These are phyloP conservation scores for Amblyopsis rosae DNA, from an alignment of 2,113 vertebrate genomes.

Conservation along the genomic window DNA sequence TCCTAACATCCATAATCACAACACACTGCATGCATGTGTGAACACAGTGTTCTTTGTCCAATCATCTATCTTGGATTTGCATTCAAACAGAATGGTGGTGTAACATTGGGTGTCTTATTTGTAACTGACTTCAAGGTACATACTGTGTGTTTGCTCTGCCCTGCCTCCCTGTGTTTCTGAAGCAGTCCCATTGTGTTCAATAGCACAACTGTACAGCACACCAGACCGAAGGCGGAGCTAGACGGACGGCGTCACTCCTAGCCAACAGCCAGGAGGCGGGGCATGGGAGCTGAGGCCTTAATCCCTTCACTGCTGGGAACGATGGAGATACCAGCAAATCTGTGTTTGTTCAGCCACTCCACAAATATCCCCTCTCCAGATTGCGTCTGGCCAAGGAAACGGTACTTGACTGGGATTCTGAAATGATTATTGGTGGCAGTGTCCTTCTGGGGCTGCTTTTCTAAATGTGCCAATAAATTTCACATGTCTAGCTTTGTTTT, in stretches of 20 bases:
- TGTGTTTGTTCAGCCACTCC: conserved; percentile 85
- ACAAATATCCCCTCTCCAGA: conserved; percentile 81
- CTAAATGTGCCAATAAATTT: conserved; percentile 83
- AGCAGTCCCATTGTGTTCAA: neutral
- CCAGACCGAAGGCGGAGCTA: conserved; percentile 63
- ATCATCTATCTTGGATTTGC: too few relatives aligned
- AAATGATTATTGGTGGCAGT: conserved; percentile 78
- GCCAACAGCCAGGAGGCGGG: conserved; percentile 54
- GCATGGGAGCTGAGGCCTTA: conserved; percentile 48
- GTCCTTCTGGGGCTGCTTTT: conserved; percentile 73
- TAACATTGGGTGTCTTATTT: too few relatives aligned
- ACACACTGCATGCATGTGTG: too few relatives aligned
- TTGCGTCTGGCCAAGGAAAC: conserved; percentile 75
- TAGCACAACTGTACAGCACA: conserved; percentile 26
- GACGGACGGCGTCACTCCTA: conserved; percentile 69
- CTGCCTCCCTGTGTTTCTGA: too few relatives aligned
- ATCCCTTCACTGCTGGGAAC: conserved; percentile 77
- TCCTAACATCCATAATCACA: too few relatives aligned
- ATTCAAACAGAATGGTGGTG: too few relatives aligned
- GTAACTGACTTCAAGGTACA: too few relatives aligned
- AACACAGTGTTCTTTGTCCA: too few relatives aligned
- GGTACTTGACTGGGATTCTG: conserved; percentile 72
- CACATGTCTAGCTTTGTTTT: conserved; percentile 84
- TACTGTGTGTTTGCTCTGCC: too few relatives aligned
- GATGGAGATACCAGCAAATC: conserved; percentile 81